Evolutionary conservation across 1,140 invertebrate genomes (phyloP).

Genomic region (Popillia japonica): DNA sequence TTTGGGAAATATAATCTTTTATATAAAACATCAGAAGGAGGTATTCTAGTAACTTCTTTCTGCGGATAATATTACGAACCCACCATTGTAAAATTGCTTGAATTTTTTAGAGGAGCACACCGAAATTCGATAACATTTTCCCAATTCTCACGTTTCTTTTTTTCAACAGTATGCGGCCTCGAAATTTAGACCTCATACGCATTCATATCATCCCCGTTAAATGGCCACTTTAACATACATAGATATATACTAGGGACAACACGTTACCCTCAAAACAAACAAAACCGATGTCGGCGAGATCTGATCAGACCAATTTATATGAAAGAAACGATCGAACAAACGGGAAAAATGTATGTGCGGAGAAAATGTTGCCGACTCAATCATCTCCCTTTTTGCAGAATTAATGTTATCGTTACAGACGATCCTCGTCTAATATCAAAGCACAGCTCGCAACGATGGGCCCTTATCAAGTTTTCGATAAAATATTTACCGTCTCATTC

Average conservation of each 20-base stretch:
- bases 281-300: background rate
- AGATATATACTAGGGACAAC: background rate
- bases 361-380: conserved; percentile 2
- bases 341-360: no score
- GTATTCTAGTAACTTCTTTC: no score
- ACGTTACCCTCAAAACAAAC: conserved; percentile 3
- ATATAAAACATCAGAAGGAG: no score
- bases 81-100: no score
- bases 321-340: background rate
- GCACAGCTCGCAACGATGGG: background rate
- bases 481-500: conserved; percentile 18
- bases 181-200: background rate
- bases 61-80: no score
- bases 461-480: background rate
- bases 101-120: no score
- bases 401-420: background rate
- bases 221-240: background rate
- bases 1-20: no score
- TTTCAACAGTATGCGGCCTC: background rate
- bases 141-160: background rate
- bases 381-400: conserved; percentile 12
- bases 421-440: background rate
- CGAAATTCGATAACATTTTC: no score
- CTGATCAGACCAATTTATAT: conserved; percentile 19
- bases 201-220: background rate